phyloP scores from a whole-genome alignment of 2,797 vertebrate species.

The Chloroceryle inda region DNA sequence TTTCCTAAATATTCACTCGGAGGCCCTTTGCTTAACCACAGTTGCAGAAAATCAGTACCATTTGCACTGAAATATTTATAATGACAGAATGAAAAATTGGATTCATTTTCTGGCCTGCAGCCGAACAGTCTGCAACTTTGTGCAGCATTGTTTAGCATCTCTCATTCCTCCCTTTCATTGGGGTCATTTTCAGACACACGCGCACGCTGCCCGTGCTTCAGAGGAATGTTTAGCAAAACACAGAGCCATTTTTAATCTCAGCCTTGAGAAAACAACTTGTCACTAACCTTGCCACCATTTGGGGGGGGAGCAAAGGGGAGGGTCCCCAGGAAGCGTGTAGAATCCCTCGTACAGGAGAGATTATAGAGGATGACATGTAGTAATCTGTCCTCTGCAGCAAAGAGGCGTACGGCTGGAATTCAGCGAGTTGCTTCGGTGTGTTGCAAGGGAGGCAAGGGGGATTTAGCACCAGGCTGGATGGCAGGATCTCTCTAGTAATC shows the following conservation, averaged over 20 bases:
- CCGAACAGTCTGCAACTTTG: conserved; percentile 86
- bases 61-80: conserved; percentile 91
- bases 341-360: conserved; percentile 7
- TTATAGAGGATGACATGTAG: conserved; percentile 24
- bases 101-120: conserved; percentile 88
- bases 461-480: neutral
- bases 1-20: conserved; percentile 81
- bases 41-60: conserved; percentile 87
- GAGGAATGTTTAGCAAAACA: conserved; percentile 73
- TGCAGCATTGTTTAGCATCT: conserved; percentile 79
- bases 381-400: conserved; percentile 25
- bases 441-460: neutral
- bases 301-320: neutral
- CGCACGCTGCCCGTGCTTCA: conserved; percentile 46
- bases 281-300: conserved; percentile 41
- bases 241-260: conserved; percentile 51
- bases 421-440: neutral
- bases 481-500: neutral
- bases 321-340: rapidly evolving
- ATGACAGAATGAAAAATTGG: conserved; percentile 90
- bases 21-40: conserved; percentile 87
- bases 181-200: conserved; percentile 66
- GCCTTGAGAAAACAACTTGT: conserved; percentile 48
- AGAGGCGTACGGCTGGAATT: neutral
- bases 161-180: conserved; percentile 74